phyloP scores from a whole-genome alignment of 2,888 invertebrate genomes.

The Erannis defoliaria region DNA sequence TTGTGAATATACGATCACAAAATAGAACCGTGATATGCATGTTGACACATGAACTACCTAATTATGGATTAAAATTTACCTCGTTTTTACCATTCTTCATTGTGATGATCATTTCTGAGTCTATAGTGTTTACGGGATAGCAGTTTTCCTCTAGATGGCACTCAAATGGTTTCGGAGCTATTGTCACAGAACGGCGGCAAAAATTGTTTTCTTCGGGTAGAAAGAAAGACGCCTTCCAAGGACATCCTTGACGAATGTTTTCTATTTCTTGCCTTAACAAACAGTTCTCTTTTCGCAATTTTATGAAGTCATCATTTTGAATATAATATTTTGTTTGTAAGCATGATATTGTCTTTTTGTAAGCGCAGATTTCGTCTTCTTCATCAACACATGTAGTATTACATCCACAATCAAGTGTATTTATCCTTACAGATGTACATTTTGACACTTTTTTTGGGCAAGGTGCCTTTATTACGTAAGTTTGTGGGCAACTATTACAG shows the following conservation, averaged over 20 bases:
- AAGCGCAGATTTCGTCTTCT: constrained; percentile 47
- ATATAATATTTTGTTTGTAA: constrained; percentile 58
- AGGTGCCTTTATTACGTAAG: constrained; percentile 4
- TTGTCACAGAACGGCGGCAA: constrained; percentile 38
- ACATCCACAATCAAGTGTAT: constrained; percentile 57
- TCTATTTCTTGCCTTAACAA: constrained; percentile 67
- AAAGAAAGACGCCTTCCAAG: constrained; percentile 48
- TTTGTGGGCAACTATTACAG: background rate
- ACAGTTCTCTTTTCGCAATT: constrained; percentile 65
- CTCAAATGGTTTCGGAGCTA: constrained; percentile 63
- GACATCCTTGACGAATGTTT: constrained; percentile 53
- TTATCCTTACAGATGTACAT: constrained; percentile 53
- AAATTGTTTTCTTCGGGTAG: constrained; percentile 27
- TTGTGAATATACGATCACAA: background rate
- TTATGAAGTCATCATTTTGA: constrained; percentile 66
- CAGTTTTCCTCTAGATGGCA: constrained; percentile 49
- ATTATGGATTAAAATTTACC: constrained; percentile 50
- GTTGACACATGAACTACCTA: background rate
- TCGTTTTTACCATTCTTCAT: constrained; percentile 74
- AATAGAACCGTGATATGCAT: background rate
- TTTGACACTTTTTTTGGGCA: constrained; percentile 50
- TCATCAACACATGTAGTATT: constrained; percentile 49
- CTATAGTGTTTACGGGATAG: constrained; percentile 54
- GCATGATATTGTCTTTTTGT: constrained; percentile 55
- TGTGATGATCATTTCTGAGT: constrained; percentile 80